Conservation (phyloP, 2,797 vertebrate species). For the Urocyon cinereoargenteus region DNA sequence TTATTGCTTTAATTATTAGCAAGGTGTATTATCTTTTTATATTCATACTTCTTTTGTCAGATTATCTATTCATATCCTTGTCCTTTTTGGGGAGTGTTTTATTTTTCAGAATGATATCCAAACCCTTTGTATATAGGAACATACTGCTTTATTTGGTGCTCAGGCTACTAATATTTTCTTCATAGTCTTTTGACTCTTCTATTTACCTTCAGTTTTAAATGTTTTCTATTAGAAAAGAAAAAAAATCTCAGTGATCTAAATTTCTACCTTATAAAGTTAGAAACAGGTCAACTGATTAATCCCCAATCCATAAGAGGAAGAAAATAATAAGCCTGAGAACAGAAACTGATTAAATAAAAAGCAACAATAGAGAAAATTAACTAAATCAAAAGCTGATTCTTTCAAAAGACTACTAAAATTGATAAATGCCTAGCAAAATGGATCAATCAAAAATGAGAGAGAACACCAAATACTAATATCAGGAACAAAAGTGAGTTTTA, state of each 20-base stretch:
- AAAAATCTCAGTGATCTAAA: neutral
- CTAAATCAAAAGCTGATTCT: neutral
- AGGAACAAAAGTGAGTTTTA: neutral
- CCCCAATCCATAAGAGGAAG: neutral
- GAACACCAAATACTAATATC: neutral
- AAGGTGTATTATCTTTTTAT: neutral
- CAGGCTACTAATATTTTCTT: neutral
- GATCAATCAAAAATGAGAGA: neutral
- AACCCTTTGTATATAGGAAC: neutral
- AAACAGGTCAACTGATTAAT: neutral
- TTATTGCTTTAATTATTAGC: neutral
- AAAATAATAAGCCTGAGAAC: neutral
- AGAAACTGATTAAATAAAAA: slow-evolving; percentile 27
- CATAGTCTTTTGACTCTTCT: neutral
- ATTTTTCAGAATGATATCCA: neutral
- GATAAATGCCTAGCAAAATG: neutral
- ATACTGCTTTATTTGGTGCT: neutral
- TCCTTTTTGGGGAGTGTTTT: neutral
- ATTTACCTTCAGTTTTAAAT: slow-evolving; percentile 30
- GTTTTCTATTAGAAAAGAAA: slow-evolving; percentile 26
- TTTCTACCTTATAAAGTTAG: neutral
- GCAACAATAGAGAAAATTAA: neutral
- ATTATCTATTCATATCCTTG: neutral
- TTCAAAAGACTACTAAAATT: slow-evolving; percentile 6
- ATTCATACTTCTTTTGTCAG: neutral